Base-by-base conservation (phyloP, 2,888 invertebrate species). In the Epinotia demarniana region DNA sequence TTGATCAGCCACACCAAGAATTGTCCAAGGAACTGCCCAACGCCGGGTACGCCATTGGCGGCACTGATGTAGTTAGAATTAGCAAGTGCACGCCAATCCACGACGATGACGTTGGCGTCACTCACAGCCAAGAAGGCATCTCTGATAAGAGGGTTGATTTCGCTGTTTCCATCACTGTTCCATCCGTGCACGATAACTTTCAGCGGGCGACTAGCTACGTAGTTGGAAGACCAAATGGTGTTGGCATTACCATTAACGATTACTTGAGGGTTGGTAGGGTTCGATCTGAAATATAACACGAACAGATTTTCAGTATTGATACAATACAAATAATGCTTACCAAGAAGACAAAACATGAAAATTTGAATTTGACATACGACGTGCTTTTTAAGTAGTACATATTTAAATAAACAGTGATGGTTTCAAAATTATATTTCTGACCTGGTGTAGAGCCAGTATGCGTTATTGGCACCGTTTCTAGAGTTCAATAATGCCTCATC, bases 181-280 rank as follows among this genome's bases (percentile, higher is more conserved):
- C 91, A 92, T 18, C 92, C 92, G 73, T 92, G 92, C 12, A 88
- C 87, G 55, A 92, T 81, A 4, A 92, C 88, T 68, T 86, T 86
- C 0, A 86, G 72, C 0, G 84, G 85, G n/a, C 86, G 84, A 55
- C 73, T 79, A 11, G 76, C 79, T 16, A 73, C 73, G 78, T 87
- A 92, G 80, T 89, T 87, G 0, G 92, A 90, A 64, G 78, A 84
- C 55, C 80, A 77, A 33, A 92, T 80, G 11, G 86, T 82, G 80
- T 87, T 86, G 1, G 82, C 83, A 57, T 93, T 84, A 2, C 87
- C 87, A 73, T 89, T 78, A 0, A 80, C 78, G 0, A 93, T 80
- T 1, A 90, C 64, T 83, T 90, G 91, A 13, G 81, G 80, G 33
- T 71, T 86, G 53, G 61, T 85, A 0, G 85, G 89, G 77, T 91